These are phyloP conservation scores for Lerema accius DNA, from an alignment of 1,140 invertebrate genomes.

Conservation along the genomic window DNA sequence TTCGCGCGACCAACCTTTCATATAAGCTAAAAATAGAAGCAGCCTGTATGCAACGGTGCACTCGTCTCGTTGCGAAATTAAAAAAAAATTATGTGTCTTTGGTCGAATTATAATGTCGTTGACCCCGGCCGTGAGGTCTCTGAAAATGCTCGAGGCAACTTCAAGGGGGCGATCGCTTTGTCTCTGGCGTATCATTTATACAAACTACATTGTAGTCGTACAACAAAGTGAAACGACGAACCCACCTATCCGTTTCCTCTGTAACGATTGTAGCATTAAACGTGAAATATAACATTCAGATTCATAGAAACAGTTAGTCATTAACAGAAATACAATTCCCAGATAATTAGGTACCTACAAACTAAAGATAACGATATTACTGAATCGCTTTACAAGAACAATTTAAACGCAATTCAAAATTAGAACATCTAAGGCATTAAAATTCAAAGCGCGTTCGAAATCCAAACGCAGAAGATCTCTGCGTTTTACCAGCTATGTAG, in stretches of 20 bases:
- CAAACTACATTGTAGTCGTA: neutral
- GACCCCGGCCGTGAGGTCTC: slow-evolving; percentile 10
- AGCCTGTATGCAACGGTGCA: slow-evolving; percentile 39
- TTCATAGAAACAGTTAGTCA: neutral
- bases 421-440: slow-evolving; percentile 29
- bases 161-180: neutral
- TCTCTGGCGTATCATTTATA: neutral
- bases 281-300: no score
- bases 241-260: no score
- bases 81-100: slow-evolving; percentile 10
- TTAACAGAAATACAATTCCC: no score
- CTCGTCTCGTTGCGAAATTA: slow-evolving; percentile 16
- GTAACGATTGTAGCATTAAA: neutral
- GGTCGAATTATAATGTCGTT: slow-evolving; percentile 21
- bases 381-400: neutral
- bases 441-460: slow-evolving; percentile 23
- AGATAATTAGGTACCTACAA: no score
- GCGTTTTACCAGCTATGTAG: slow-evolving; percentile 24
- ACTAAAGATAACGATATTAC: neutral
- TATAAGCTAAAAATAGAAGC: slow-evolving; percentile 51
- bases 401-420: slow-evolving; percentile 11
- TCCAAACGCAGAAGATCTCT: slow-evolving; percentile 21
- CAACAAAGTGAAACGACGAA: neutral
- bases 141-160: slow-evolving; percentile 12
- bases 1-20: slow-evolving; percentile 44